These are phyloP conservation scores for Halcyon smyrnensis DNA, from an alignment of 2,797 vertebrate genomes.

Conservation along the genomic window DNA sequence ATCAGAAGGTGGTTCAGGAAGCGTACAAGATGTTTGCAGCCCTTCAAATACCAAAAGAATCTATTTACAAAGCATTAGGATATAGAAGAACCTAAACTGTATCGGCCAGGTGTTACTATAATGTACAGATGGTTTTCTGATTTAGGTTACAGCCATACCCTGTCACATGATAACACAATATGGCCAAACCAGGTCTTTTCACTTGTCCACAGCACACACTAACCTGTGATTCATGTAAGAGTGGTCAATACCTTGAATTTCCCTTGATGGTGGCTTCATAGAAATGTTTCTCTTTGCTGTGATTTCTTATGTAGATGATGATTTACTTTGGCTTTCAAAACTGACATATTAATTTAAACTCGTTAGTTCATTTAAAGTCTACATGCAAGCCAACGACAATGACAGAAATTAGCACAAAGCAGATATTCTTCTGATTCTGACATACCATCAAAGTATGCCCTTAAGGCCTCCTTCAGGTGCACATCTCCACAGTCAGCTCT, in stretches of 20 bases:
- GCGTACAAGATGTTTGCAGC: background rate
- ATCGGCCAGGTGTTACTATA: background rate
- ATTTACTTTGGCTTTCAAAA: slow-evolving; percentile 14
- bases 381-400: background rate
- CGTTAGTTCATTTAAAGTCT: background rate
- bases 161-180: background rate
- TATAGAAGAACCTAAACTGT: background rate
- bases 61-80: background rate
- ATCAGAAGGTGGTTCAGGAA: background rate
- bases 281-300: background rate
- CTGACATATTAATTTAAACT: slow-evolving; percentile 16
- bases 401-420: slow-evolving; percentile 43
- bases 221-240: background rate
- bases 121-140: background rate
- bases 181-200: background rate
- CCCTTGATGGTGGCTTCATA: background rate
- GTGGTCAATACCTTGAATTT: background rate
- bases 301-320: background rate
- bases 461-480: slow-evolving; percentile 8
- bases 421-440: slow-evolving; percentile 36
- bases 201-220: background rate
- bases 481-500: slow-evolving; percentile 24
- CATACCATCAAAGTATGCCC: slow-evolving; percentile 8
- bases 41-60: background rate
- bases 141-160: background rate